A percentile compares a stretch with the other conserved stretches of the same genome.
These are phyloP conservation scores for Rhinella marina DNA, from an alignment of 2,797 vertebrate genomes.

Conservation along the genomic window DNA sequence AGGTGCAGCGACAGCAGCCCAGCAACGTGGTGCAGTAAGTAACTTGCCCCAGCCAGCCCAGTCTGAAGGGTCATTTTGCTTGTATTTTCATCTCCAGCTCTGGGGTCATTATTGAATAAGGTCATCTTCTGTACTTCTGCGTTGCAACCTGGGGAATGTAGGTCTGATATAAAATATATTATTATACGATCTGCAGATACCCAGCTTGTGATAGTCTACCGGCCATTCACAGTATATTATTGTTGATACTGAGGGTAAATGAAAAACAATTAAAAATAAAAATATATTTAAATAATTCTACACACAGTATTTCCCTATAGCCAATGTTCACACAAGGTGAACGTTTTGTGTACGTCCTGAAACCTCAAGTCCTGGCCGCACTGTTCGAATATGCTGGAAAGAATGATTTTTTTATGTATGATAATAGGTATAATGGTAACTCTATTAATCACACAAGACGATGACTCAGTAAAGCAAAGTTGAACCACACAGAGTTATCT, in stretches of 20 bases:
- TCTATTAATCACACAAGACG: background rate
- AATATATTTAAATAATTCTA: too few relatives aligned
- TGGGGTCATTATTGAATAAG: too few relatives aligned
- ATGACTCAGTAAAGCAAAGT: background rate
- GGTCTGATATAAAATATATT: background rate
- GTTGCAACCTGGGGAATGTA: too few relatives aligned
- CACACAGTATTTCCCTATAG: background rate
- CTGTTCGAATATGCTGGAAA: background rate
- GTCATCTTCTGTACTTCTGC: too few relatives aligned
- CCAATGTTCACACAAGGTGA: background rate
- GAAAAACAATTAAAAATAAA: too few relatives aligned
- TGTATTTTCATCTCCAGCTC: too few relatives aligned
- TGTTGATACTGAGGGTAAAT: too few relatives aligned
- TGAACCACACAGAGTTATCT: background rate
- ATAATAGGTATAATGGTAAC: background rate
- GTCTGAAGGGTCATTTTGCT: too few relatives aligned
- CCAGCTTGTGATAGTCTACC: background rate
- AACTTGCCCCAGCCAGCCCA: too few relatives aligned
- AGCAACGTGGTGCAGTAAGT: too few relatives aligned
- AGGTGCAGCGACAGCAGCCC: too few relatives aligned
- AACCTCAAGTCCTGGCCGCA: background rate
- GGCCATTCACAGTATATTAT: background rate
- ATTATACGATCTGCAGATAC: background rate
- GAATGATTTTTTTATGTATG: background rate
- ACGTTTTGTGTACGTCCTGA: background rate